Percentiles rank a stretch among this genome's conserved stretches.
These are phyloP conservation scores for Narcine bancroftii DNA, from an alignment of 2,113 vertebrate genomes.

Conservation along the genomic window DNA sequence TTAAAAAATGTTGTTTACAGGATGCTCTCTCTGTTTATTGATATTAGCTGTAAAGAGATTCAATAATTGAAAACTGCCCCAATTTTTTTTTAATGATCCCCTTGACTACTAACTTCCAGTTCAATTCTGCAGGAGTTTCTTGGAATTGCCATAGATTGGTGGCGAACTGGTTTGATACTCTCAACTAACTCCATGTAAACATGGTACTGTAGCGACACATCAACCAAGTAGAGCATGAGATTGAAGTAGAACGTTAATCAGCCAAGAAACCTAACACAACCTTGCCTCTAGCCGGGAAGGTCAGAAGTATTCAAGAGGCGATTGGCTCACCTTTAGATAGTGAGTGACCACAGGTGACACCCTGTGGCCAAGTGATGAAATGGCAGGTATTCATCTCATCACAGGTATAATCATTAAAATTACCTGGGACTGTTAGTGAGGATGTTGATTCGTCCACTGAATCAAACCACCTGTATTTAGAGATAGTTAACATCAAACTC, in stretches of 20 bases:
- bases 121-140: neutral
- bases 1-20: neutral
- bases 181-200: neutral
- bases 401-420: neutral
- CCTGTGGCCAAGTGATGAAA: no score
- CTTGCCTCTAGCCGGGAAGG: no score
- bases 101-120: neutral
- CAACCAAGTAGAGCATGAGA: no score
- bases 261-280: no score
- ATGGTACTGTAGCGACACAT: no score
- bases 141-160: neutral
- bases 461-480: neutral
- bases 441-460: neutral
- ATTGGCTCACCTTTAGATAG: no score
- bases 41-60: neutral
- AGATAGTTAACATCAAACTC: neutral
- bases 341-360: no score
- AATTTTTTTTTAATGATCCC: neutral
- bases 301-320: no score
- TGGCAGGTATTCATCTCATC: no score
- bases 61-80: neutral
- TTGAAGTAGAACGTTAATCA: no score
- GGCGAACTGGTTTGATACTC: neutral
- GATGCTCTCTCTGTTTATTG: neutral
- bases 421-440: neutral